These are phyloP conservation scores for Peromyscus aztecus DNA, from an alignment of 2,797 vertebrate species.

Conservation along the genomic window DNA sequence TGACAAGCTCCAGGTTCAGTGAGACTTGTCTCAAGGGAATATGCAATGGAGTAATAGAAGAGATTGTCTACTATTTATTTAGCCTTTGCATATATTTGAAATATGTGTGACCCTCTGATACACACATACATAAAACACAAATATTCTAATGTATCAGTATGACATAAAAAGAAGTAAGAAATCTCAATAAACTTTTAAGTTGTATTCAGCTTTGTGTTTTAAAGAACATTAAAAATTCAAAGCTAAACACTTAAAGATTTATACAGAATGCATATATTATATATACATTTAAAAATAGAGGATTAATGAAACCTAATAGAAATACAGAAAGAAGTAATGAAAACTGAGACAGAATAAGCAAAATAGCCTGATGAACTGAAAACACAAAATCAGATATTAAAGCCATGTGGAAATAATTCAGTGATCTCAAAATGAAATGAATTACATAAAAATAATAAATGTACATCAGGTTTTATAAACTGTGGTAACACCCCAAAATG, in stretches of 20 bases:
- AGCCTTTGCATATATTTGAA: neutral
- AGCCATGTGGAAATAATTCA: conserved; percentile 13
- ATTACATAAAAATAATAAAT: neutral
- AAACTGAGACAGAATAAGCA: neutral
- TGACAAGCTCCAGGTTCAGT: neutral
- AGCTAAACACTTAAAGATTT: neutral
- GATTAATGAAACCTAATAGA: neutral
- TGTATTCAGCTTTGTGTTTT: neutral
- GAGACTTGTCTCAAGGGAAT: neutral
- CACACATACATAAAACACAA: neutral
- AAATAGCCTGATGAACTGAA: neutral
- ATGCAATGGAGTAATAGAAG: neutral
- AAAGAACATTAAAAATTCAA: conserved; percentile 53
- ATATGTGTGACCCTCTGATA: neutral
- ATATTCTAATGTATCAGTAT: neutral
- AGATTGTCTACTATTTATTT: neutral
- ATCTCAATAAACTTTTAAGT: conserved; percentile 34
- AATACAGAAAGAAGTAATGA: neutral
- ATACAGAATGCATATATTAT: conserved; percentile 1
- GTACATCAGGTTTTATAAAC: neutral
- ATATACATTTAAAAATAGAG: neutral
- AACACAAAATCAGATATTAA: conserved; percentile 16
- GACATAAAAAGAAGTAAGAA: conserved; percentile 8
- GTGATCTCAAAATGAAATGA: neutral
- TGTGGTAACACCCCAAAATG: neutral